Conservation (phyloP, 2,888 invertebrate species). For the Mythimna impura region DNA sequence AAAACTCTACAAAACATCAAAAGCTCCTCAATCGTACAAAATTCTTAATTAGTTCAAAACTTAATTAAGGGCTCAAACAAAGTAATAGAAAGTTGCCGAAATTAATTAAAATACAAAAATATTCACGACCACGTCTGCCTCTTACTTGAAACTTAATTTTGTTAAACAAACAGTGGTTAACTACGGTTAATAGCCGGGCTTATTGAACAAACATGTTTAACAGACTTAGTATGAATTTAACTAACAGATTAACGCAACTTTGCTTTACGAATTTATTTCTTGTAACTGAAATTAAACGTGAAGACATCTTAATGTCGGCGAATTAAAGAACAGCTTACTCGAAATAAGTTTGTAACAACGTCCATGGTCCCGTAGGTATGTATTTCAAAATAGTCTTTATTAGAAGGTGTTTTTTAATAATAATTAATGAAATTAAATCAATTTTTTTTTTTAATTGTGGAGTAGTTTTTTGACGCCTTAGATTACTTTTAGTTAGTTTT, state of each 20-base stretch:
- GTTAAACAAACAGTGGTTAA: conserved; percentile 41
- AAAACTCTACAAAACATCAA: conserved; percentile 15
- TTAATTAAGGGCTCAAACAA: conserved; percentile 38
- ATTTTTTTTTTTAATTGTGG: too few relatives aligned
- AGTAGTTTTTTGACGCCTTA: too few relatives aligned
- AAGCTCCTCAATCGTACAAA: conserved; percentile 33
- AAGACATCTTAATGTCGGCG: conserved; percentile 12
- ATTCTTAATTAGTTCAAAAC: conserved; percentile 43
- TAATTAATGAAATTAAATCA: too few relatives aligned
- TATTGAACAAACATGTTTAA: conserved; percentile 38
- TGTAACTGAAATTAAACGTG: background rate
- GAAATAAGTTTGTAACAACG: too few relatives aligned
- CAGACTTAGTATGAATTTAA: conserved; percentile 25
- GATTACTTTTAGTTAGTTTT: too few relatives aligned
- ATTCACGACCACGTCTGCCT: conserved; percentile 52
- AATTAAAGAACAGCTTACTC: background rate
- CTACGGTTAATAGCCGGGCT: conserved; percentile 31
- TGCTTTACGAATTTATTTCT: background rate
- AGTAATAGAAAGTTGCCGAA: conserved; percentile 33
- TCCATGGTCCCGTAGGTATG: conserved; percentile 5
- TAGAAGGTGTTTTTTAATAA: too few relatives aligned
- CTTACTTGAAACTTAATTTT: conserved; percentile 55
- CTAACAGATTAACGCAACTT: conserved; percentile 5
- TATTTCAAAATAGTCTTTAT: background rate
- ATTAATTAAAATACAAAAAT: conserved; percentile 55